Base-by-base conservation (phyloP, 2,113 vertebrate genomes). In the Kobus ellipsiprymnus region DNA sequence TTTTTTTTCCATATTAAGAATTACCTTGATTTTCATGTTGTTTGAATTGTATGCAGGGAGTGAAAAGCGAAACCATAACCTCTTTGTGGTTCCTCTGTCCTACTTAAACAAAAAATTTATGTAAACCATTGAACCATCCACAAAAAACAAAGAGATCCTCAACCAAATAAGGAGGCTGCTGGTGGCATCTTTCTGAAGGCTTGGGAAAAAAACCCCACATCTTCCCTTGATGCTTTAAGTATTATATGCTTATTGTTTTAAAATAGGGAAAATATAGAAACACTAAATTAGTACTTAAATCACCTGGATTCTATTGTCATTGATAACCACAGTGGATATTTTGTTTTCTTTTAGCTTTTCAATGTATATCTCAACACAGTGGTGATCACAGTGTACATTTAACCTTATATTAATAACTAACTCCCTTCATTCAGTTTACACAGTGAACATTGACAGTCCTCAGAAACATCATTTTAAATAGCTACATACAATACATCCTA, bases 31-130 rank as follows among this genome's bases (percentile, higher is more conserved):
- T 80, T 90, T 95, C 40, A 86, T 30, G 55, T 36, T 89, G 36
- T 74, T 44, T 96, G 62, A 92, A 90, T 85, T 96, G 36, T 48
- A 74, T 74, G 10, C 46, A 48, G 21, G 21, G 44, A 57, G 17
- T 33, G 87, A 95, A 95, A 93, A 50, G 36, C 23, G 40, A 93
- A 83, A 80, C 17, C 9, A 25, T 33, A 88, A 92, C 14, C 80
- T 88, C 50, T 85, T 91, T 91, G 33, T 89, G 60, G 36, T 55
- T 94, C 59, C 48, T 95, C 16, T 96, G 92, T 96, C 54, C 60
- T 81, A 54, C 64, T 93, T 88, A 93, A 89, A 88, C 16, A 90
- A 59, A 96, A 81, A 90, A 46, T 87, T 30, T 74, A 81, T 40
- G n/a, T 54, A 95, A 95, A 92, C 27, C 55, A 87, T 90, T 57